phyloP scores from a whole-genome alignment of 2,888 invertebrate genomes.

The Brassicogethes aeneus region DNA sequence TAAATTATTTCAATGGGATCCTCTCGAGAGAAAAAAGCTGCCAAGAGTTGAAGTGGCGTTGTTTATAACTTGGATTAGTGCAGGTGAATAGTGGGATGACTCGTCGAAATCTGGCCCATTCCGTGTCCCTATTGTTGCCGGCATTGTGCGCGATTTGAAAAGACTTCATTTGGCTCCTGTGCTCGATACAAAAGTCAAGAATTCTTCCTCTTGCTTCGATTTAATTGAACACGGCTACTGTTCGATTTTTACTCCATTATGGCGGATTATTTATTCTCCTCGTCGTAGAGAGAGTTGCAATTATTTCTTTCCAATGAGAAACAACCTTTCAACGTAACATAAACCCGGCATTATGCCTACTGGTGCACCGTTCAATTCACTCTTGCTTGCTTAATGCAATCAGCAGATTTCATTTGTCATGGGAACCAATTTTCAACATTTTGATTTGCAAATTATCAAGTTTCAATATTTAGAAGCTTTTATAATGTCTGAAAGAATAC shows the following conservation, averaged over 20 bases:
- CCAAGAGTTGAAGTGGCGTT: constrained; percentile 26
- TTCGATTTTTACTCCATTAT: constrained; percentile 9
- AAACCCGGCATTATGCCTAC: not conserved
- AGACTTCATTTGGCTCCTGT: constrained; percentile 39
- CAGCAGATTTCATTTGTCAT: too few relatives aligned
- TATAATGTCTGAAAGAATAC: too few relatives aligned
- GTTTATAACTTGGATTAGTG: constrained; percentile 33
- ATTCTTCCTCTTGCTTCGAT: constrained; percentile 32
- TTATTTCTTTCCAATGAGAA: not conserved
- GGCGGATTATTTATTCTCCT: not conserved
- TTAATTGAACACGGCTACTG: constrained; percentile 37
- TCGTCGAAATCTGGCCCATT: constrained; percentile 24
- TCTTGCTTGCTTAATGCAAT: too few relatives aligned
- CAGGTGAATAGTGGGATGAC: constrained; percentile 35
- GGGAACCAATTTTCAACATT: too few relatives aligned
- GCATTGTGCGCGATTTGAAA: constrained; percentile 32
- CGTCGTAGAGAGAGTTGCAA: not conserved
- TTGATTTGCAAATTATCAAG: too few relatives aligned
- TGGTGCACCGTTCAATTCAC: not conserved
- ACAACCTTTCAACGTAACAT: not conserved
- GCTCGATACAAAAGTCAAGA: constrained; percentile 34
- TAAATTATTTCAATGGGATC: constrained; percentile 31
- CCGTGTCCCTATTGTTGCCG: constrained; percentile 25
- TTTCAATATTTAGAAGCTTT: too few relatives aligned
- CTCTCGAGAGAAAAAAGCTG: constrained; percentile 26